A percentile compares a stretch with the other conserved stretches of the same genome.
phyloP scores from a whole-genome alignment of 2,113 vertebrate species.

The Mesocricetus auratus region DNA sequence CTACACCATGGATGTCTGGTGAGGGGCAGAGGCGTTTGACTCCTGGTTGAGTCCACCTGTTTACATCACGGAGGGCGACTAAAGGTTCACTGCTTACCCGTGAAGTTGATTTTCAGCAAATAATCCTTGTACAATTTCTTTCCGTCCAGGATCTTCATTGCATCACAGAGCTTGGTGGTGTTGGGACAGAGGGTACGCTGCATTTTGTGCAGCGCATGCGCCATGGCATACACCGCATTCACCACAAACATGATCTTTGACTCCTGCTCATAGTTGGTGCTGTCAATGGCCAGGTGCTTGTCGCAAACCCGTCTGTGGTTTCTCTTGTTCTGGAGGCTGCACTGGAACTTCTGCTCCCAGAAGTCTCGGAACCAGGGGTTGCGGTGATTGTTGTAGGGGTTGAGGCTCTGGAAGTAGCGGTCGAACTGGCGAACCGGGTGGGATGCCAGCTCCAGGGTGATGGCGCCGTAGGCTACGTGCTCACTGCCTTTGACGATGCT shows the following conservation, averaged over 20 bases:
- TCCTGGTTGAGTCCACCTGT: background rate
- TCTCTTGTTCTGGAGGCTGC: slow-evolving; percentile 88
- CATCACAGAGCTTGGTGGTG: slow-evolving; percentile 95
- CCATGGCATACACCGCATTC: slow-evolving; percentile 98
- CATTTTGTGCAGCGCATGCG: slow-evolving; percentile 96
- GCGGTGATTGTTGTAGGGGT: slow-evolving; percentile 92
- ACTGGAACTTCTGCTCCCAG: slow-evolving; percentile 99
- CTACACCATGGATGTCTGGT: background rate
- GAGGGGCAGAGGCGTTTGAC: background rate
- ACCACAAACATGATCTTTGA: slow-evolving; percentile 99
- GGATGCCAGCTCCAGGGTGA: slow-evolving; percentile 97
- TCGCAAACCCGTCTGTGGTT: slow-evolving; percentile 89
- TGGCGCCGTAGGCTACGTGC: slow-evolving; percentile 94
- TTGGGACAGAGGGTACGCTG: slow-evolving; percentile 95
- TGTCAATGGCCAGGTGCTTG: slow-evolving; percentile 92
- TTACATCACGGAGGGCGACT: background rate
- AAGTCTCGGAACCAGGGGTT: slow-evolving; percentile 99
- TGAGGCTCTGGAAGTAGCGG: slow-evolving; percentile 94
- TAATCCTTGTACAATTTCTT: slow-evolving; percentile 96
- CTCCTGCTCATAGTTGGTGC: slow-evolving; percentile 96
- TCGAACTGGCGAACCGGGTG: slow-evolving; percentile 95
- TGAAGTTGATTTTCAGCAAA: slow-evolving; percentile 97
- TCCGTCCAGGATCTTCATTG: slow-evolving; percentile 96
- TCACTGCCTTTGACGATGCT: slow-evolving; percentile 98
- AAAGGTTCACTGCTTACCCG: slow-evolving; percentile 89